Evolutionary conservation across 2,113 vertebrate genomes (phyloP).

Genomic region (Sylvilagus bachmani): DNA sequence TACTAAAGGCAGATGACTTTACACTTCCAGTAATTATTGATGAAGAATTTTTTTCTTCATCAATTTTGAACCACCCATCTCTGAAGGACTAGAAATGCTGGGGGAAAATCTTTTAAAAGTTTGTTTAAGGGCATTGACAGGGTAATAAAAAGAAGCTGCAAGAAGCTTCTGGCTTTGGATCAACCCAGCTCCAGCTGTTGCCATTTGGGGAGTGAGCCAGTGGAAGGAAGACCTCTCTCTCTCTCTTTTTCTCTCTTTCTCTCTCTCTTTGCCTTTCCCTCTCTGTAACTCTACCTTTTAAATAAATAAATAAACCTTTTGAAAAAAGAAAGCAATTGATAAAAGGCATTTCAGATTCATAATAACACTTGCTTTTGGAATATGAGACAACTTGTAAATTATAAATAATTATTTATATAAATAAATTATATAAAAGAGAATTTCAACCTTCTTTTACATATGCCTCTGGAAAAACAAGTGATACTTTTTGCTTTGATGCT

Average conservation of each 20-base stretch:
- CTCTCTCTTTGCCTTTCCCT: too few relatives aligned
- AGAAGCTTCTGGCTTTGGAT: too few relatives aligned
- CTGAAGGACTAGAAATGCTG: not conserved
- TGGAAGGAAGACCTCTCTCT: too few relatives aligned
- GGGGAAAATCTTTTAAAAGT: not conserved
- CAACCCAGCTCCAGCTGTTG: too few relatives aligned
- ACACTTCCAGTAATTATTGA: not conserved
- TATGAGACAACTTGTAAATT: not conserved
- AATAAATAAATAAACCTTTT: too few relatives aligned
- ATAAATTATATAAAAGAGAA: slow-evolving; percentile 94
- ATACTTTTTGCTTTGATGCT: slow-evolving; percentile 97
- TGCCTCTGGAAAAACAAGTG: slow-evolving; percentile 95
- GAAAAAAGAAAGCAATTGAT: not conserved
- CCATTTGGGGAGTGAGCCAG: too few relatives aligned
- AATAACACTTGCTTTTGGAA: not conserved
- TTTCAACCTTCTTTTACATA: slow-evolving; percentile 96
- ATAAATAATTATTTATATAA: too few relatives aligned
- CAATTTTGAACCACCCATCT: not conserved
- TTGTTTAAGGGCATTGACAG: not conserved
- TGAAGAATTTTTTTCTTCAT: not conserved
- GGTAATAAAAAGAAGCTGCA: not conserved
- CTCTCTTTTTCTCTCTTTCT: too few relatives aligned
- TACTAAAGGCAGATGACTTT: not conserved
- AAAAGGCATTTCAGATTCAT: not conserved
- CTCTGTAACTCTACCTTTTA: too few relatives aligned